Evolutionary conservation across 2,797 vertebrate species (phyloP).

Genomic region (Corythornis leucogaster): DNA sequence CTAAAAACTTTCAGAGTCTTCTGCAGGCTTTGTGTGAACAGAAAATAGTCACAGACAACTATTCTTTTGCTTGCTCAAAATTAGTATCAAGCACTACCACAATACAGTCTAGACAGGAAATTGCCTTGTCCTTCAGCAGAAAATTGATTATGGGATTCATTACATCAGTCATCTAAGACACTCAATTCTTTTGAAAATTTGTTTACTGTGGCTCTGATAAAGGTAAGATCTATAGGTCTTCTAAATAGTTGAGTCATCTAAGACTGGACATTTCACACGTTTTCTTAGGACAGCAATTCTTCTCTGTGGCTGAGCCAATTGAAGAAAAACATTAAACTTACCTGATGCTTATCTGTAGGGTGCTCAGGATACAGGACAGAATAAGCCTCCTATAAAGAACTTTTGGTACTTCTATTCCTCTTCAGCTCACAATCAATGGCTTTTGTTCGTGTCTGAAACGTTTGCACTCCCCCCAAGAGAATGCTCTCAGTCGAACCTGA

Average conservation of each 20-base stretch:
- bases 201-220: constrained; percentile 65
- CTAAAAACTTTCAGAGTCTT: neutral
- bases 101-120: constrained; percentile 60
- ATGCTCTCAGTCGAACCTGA: neutral
- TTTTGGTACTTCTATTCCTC: neutral
- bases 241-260: constrained; percentile 31
- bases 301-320: constrained; percentile 14
- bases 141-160: constrained; percentile 66
- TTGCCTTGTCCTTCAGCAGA: constrained; percentile 59
- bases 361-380: neutral
- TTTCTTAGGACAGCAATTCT: constrained; percentile 37
- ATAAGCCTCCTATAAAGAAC: constrained; percentile 47
- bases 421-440: constrained; percentile 43
- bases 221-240: constrained; percentile 56
- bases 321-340: constrained; percentile 46
- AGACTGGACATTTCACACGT: constrained; percentile 34
- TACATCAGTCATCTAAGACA: constrained; percentile 57
- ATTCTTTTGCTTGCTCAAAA: constrained; percentile 53
- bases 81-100: constrained; percentile 62
- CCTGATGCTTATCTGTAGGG: constrained; percentile 51
- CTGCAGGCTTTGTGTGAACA: constrained; percentile 5
- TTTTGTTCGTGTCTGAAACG: constrained; percentile 60
- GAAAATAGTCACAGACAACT: constrained; percentile 23
- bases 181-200: constrained; percentile 53
- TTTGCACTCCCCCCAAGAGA: constrained; percentile 37